Percentiles rank a stretch among this genome's conserved stretches.
Evolutionary conservation across 2,113 vertebrate species (phyloP).

Genomic region (Gavia stellata): DNA sequence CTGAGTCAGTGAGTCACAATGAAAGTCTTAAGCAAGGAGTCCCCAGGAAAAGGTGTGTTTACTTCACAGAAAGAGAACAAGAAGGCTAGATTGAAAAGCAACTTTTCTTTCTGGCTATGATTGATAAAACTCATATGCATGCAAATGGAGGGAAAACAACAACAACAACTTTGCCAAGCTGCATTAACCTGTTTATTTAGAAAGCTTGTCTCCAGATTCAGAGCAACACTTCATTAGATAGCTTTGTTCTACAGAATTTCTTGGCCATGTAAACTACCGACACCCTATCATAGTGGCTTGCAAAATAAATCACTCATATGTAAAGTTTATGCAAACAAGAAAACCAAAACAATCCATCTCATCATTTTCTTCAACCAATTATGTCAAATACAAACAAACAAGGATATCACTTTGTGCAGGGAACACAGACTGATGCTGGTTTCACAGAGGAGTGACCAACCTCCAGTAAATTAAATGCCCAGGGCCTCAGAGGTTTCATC

Average conservation of each 20-base stretch:
- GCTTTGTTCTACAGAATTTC: not conserved
- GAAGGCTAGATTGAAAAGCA: not conserved
- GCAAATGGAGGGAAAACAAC: not conserved
- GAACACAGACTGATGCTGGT: not conserved
- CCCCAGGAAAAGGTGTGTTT: not conserved
- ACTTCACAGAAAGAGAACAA: not conserved
- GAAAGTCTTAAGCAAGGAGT: not conserved
- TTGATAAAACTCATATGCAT: constrained; percentile 20
- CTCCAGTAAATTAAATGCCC: constrained; percentile 64
- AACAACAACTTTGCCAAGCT: not conserved
- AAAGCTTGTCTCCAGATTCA: not conserved
- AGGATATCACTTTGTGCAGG: constrained; percentile 8
- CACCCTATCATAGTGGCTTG: not conserved
- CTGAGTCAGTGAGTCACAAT: not conserved
- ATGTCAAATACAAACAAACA: constrained; percentile 54
- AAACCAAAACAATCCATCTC: constrained; percentile 51
- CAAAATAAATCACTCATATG: constrained; percentile 1
- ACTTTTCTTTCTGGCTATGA: not conserved
- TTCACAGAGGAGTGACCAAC: constrained; percentile 60
- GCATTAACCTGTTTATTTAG: constrained; percentile 14
- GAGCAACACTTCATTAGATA: not conserved
- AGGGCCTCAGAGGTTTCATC: constrained; percentile 62
- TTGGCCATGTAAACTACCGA: not conserved
- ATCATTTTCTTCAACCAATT: constrained; percentile 58
- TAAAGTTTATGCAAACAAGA: constrained; percentile 49